A percentile compares a stretch with the other conserved stretches of the same genome.
phyloP scores from a whole-genome alignment of 1,140 invertebrate species.

The Brachionus sp. region DNA sequence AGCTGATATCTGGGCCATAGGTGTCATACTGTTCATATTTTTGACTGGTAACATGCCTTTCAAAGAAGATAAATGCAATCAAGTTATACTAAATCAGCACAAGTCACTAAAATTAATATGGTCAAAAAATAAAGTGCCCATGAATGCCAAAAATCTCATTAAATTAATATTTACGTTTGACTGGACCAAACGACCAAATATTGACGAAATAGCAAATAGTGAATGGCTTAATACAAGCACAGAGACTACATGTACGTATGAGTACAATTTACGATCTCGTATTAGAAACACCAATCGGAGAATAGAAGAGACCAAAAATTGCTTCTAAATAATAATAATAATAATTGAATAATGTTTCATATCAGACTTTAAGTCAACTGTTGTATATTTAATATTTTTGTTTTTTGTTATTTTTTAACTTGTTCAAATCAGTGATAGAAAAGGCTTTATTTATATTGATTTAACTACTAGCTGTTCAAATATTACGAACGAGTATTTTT shows the following conservation, averaged over 20 bases:
- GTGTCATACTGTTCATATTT: conserved; percentile 55
- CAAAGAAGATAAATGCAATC: conserved; percentile 45
- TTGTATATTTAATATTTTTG: neutral
- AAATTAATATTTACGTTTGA: conserved; percentile 39
- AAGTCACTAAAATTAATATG: conserved; percentile 5
- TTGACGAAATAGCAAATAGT: neutral
- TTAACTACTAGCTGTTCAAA: neutral
- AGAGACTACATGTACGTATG: conserved; percentile 10
- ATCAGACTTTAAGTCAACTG: neutral
- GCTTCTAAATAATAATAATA: neutral
- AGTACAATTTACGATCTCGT: conserved; percentile 22
- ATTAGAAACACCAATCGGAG: neutral
- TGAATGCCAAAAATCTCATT: conserved; percentile 4
- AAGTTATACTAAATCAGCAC: conserved; percentile 37
- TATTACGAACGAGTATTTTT: neutral
- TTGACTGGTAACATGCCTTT: conserved; percentile 46
- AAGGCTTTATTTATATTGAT: neutral
- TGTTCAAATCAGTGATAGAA: neutral
- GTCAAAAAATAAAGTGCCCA: neutral
- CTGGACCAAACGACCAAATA: conserved; percentile 28
- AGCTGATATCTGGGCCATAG: conserved; percentile 59
- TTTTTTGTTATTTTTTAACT: neutral
- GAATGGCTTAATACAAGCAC: neutral
- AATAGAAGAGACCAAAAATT: conserved; percentile 2
- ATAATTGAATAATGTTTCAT: neutral